Base-by-base conservation (phyloP, 2,888 invertebrate genomes). In the Drosophila prolongata region DNA sequence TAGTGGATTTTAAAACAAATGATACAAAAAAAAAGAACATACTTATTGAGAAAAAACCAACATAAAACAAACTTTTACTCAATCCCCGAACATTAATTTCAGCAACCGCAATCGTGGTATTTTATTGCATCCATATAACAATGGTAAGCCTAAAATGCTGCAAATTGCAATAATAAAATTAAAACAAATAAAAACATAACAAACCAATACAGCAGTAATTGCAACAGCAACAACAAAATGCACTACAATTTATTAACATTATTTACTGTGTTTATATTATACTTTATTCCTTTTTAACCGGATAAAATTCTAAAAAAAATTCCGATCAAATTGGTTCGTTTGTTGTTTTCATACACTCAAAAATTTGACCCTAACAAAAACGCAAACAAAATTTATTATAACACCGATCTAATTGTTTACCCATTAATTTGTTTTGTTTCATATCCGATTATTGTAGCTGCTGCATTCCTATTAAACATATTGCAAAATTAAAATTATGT, bases 121-220 rank as follows among this genome's bases (percentile, higher is more conserved):
- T 89, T 93, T 93, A 92, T 93, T 94, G 91, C 93, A 94, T 93
- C 93, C 94, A 91, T 93, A 93, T 92, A 94, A 93, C 92, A 93
- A 94, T 92, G 94, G 94, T 94, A 94, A 94, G 94, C 93, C 86
- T 85, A 87, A 79, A 83, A 88, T 90, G 83, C 81, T 79, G 88
- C 75, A 78, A 78, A 55, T 77, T 69, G 77, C 77, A 77, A 71
- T 50, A 54, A 66, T 64, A 65, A 76, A 60, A 60, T 47, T 62
- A 60, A 66, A 74, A 46, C 52, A 52, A 67, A 58, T 35, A 61
- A 70, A 60, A 58, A 60, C 49, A 62, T 61, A 76, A 76, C 71
- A 78, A 72, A 16, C 44, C 56, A 74, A n/a, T 16, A 68, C 76
- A 79, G 83, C 86, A 85, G 79, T 53, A 74, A 68, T 34, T 56